Evolutionary conservation across 2,888 invertebrate species (phyloP), one percentile per base, ranked within the genome.

Genomic region (Cheilosia impressa): DNA sequence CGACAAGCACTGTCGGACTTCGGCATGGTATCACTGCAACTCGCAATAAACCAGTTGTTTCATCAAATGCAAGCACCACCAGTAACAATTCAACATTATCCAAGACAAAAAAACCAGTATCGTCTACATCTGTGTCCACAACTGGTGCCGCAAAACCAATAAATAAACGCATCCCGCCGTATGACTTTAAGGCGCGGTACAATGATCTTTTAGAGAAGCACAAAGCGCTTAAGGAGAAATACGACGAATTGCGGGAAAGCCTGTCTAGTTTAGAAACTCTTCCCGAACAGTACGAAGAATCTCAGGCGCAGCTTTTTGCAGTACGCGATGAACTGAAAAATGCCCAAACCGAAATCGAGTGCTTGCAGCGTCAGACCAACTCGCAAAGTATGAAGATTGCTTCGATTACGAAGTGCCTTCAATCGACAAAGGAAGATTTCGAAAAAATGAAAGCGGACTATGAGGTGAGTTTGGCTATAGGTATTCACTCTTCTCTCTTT

Each of bases 141-240:
- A 87, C 89, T 9, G 88, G 88, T 13, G 81, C 88, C 27, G 81
- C 87, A 27, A 91, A 91, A 45, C 68, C 90, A 0, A 92, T 91
- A 22, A 93, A 93, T 3, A 94, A 94, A 69, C 93, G 95, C 84
- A 94, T 94, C 62, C 93, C 94, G 7, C 93, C 95, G 0, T 95
- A 95, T 90, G 95, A 95, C 89, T 95, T 93, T 87, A 95, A 95
- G 90, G 95, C 95, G 34, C 93, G 95, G 63, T 94, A 94, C 87
- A 92, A 93, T 89, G 93, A 94, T 88, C 92, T 96, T 63, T 90
- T 93, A 17, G 94, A 94, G 78, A 95, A 95, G 90, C 93, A 95
- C 87, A 94, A 93, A 87, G 55, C 88, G 0, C 90, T 95, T 13
- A 94, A 94, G 89, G 91, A 90, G 63, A 93, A 94, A 88, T 92